These are phyloP conservation scores for Chunga burmeisteri DNA, from an alignment of 2,113 vertebrate species.

Conservation along the genomic window DNA sequence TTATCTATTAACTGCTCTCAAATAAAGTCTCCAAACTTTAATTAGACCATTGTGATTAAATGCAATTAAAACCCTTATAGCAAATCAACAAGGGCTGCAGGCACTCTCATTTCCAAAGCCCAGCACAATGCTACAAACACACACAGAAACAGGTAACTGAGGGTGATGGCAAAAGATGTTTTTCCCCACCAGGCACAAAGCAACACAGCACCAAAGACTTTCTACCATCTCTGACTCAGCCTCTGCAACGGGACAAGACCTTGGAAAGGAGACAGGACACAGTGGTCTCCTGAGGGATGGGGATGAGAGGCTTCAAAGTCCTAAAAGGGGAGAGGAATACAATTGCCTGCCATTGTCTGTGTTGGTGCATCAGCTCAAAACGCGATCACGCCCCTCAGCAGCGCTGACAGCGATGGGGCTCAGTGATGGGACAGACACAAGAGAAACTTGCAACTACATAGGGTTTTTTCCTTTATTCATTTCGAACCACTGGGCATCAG, in stretches of 20 bases:
- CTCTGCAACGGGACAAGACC: not conserved
- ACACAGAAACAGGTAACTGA: not conserved
- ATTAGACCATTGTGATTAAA: conserved; percentile 46
- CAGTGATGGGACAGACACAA: not conserved
- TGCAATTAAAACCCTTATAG: not conserved
- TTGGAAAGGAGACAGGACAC: not conserved
- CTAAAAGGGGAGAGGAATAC: not conserved
- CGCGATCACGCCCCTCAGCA: accelerated
- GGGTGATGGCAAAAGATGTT: not conserved
- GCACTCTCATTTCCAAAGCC: not conserved
- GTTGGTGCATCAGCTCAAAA: not conserved
- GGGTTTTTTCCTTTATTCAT: not conserved
- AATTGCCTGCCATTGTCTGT: not conserved
- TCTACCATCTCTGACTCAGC: not conserved
- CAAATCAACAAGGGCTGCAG: not conserved
- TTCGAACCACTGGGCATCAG: not conserved
- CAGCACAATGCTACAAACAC: not conserved
- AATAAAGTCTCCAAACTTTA: conserved; percentile 32
- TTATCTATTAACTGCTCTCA: conserved; percentile 11
- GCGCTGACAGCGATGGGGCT: not conserved
- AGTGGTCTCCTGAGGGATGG: not conserved
- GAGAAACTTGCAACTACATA: not conserved
- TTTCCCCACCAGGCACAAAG: not conserved
- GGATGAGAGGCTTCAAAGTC: not conserved
- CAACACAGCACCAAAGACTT: not conserved